phyloP scores from a whole-genome alignment of 2,888 invertebrate genomes.

The Phalera bucephala region DNA sequence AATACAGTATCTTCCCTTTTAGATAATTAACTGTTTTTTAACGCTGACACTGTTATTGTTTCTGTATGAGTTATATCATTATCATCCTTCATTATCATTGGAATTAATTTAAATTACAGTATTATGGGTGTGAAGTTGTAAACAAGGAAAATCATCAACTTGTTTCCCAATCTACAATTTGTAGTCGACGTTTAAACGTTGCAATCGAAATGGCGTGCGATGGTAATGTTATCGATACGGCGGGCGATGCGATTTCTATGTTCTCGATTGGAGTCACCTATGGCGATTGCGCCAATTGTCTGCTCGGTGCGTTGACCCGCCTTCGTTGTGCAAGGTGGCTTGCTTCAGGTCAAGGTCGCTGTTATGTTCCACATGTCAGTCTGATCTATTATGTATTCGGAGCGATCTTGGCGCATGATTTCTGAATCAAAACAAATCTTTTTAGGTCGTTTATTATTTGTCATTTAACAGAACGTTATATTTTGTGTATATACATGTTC shows the following conservation, averaged over 20 bases:
- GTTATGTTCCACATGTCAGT: constrained; percentile 4
- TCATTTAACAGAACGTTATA: too few relatives aligned
- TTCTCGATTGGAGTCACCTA: background rate
- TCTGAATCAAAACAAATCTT: too few relatives aligned
- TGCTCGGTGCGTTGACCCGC: constrained; percentile 18
- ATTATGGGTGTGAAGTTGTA: background rate
- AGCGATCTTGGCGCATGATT: too few relatives aligned
- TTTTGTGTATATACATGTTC: too few relatives aligned
- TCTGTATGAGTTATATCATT: too few relatives aligned
- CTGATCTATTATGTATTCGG: background rate
- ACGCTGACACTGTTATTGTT: too few relatives aligned
- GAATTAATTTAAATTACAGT: too few relatives aligned
- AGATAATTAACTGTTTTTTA: too few relatives aligned
- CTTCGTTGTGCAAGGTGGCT: constrained; percentile 11
- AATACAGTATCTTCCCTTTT: too few relatives aligned
- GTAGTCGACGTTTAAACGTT: background rate
- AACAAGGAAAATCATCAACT: background rate
- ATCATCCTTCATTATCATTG: too few relatives aligned
- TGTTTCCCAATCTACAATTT: background rate
- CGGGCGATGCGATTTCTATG: constrained; percentile 2
- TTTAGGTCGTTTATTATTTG: too few relatives aligned
- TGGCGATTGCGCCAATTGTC: constrained; percentile 6
- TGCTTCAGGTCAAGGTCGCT: constrained; percentile 23
- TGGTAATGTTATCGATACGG: background rate
- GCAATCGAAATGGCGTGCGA: constrained; percentile 4